A percentile compares a stretch with the other conserved stretches of the same genome.
Conservation (phyloP, 1,140 invertebrate species). For the Neelides sp. region DNA sequence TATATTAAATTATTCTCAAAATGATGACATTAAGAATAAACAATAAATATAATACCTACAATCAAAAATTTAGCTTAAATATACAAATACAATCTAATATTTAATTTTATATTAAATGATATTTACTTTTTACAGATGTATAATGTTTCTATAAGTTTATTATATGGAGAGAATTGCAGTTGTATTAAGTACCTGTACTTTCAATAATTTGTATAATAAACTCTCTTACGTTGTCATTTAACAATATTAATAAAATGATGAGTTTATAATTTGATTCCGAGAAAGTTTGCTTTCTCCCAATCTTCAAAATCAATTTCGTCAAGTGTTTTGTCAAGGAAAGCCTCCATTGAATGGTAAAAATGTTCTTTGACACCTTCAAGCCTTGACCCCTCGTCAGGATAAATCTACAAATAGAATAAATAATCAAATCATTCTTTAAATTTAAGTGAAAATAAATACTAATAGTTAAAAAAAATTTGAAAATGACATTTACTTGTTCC, state of each 20-base stretch:
- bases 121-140: neutral
- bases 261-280: slow-evolving; percentile 27
- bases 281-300: slow-evolving; percentile 43
- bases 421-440: neutral
- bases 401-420: slow-evolving; percentile 46
- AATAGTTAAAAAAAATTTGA: neutral
- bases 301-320: slow-evolving; percentile 55
- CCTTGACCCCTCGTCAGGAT: slow-evolving; percentile 67
- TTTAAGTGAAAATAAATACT: no score
- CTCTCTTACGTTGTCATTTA: no score
- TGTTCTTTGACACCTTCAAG: slow-evolving; percentile 56
- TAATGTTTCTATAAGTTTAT: neutral
- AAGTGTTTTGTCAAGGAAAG: slow-evolving; percentile 71
- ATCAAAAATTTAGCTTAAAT: neutral
- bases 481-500: slow-evolving; percentile 49
- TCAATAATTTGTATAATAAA: no score
- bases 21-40: no score
- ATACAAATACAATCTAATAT: neutral
- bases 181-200: no score
- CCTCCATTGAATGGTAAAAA: slow-evolving; percentile 66
- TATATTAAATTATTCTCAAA: no score
- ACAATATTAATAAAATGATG: no score
- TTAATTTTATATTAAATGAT: slow-evolving; percentile 2
- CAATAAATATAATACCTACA: no score
- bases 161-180: no score